Conservation (phyloP, 2,888 invertebrate species). For the Onchidella celtica region DNA sequence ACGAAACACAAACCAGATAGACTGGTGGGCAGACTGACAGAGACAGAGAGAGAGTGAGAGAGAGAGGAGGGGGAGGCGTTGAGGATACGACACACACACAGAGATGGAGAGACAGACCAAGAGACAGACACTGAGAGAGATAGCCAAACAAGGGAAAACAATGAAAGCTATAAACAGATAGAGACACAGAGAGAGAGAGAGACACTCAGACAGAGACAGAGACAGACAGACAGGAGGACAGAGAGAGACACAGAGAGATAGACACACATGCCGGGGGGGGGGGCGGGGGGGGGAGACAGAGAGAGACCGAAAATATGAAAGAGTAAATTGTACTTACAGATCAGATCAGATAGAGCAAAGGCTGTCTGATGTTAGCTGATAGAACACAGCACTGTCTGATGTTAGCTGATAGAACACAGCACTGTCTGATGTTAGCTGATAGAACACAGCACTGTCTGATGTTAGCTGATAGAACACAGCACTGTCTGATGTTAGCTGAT, state of each 20-base stretch:
- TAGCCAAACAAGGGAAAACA: neutral
- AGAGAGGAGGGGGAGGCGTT: neutral
- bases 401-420: too few relatives aligned
- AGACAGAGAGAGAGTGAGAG: neutral
- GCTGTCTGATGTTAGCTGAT: too few relatives aligned
- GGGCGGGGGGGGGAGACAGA: neutral
- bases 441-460: too few relatives aligned
- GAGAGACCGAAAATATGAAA: neutral
- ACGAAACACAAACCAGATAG: neutral
- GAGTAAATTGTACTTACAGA: too few relatives aligned
- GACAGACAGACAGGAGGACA: neutral
- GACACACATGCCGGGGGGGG: neutral
- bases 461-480: too few relatives aligned
- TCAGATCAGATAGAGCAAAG: too few relatives aligned
- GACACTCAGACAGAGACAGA: neutral
- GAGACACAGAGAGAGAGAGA: neutral
- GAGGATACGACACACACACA: neutral
- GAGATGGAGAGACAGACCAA: neutral
- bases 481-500: too few relatives aligned
- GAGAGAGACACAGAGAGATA: neutral
- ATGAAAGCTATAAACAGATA: neutral
- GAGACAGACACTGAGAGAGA: neutral
- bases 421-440: too few relatives aligned
- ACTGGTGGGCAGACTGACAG: neutral
- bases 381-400: too few relatives aligned